Base-by-base conservation (phyloP, 2,113 vertebrate genomes). In the Nycticorax nycticorax region DNA sequence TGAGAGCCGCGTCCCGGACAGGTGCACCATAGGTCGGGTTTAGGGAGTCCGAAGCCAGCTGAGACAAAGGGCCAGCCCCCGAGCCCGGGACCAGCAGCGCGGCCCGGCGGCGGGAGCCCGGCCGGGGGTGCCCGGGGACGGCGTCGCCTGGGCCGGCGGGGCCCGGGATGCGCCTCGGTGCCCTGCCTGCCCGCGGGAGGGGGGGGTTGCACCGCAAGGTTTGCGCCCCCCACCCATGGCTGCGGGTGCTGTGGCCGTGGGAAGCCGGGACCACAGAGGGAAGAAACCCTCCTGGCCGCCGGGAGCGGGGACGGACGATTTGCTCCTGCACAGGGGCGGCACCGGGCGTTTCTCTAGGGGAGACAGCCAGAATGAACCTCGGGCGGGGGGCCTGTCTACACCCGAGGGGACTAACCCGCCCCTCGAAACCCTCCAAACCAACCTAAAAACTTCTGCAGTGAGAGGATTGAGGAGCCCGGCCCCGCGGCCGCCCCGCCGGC, bases 1-100 rank as follows among this genome's bases (percentile, higher is more conserved):
- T 6, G 57, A 64, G 63, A 47, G 59, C n/a, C 32, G 12, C n/a
- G 68, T 35, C 27, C 14, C 56, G 32, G 71, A 22, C 96, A 97
- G 96, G 96, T 97, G 96, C 94, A 93, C 63, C 3, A 43, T 6
- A 19, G 41, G 22, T 74, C 60, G 78, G 17, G 41, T 19, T 69
- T 26, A 72, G 37, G 4, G 9, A 39, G 4, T 6, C 27, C 19
- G 33, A 69, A 50, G 39, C 6, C 33, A 45, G 9, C 3, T 3
- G 67, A 33, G 81, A 8, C 14, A 43, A 24, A 43, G 37, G 20
- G 16, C 24, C 59, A 20, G 52, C 1, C 41, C n/a, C 7, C 3
- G 3, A 23, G 18, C 7, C 17, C 41, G 41, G 39, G 39, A 41
- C 39, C 39, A 10, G 30, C 43, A 19, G 62, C 19, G 71, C 43